A percentile compares a stretch with the other conserved stretches of the same genome.
Conservation (phyloP, 2,888 invertebrate genomes). For the Ichneumoninae sp. region DNA sequence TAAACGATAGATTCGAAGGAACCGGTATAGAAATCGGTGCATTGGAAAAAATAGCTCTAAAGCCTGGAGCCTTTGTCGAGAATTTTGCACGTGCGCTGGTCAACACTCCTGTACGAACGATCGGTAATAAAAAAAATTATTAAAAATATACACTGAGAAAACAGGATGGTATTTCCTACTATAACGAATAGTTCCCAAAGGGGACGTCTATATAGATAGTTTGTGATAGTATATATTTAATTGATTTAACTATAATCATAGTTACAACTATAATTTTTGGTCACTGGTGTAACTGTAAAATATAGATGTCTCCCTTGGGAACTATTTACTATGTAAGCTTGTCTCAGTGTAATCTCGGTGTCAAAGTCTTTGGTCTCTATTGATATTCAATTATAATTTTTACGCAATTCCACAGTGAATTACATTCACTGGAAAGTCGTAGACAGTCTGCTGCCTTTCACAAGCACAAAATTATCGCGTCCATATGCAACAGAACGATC, state of each 20-base stretch:
- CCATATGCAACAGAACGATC: neutral
- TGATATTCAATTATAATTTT: neutral
- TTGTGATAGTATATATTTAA: too few relatives aligned
- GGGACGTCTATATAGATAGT: too few relatives aligned
- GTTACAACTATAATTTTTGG: too few relatives aligned
- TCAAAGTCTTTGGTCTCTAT: neutral
- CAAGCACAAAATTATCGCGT: neutral
- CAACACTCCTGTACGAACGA: constrained; percentile 14
- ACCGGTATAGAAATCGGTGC: constrained; percentile 10
- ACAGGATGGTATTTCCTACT: too few relatives aligned
- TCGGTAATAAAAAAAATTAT: constrained; percentile 16
- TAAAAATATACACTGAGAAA: too few relatives aligned
- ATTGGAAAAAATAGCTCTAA: neutral
- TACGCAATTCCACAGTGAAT: constrained; percentile 4
- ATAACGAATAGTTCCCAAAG: too few relatives aligned
- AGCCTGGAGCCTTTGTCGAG: neutral
- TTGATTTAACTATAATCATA: too few relatives aligned
- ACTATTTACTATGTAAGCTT: too few relatives aligned
- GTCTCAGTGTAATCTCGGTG: too few relatives aligned
- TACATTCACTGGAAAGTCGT: constrained; percentile 31
- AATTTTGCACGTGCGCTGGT: neutral
- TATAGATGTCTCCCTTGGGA: too few relatives aligned
- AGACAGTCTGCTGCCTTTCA: neutral
- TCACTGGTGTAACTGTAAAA: too few relatives aligned
- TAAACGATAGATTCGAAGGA: neutral